phyloP scores from a whole-genome alignment of 2,888 invertebrate species.

The Cyclophora punctaria region DNA sequence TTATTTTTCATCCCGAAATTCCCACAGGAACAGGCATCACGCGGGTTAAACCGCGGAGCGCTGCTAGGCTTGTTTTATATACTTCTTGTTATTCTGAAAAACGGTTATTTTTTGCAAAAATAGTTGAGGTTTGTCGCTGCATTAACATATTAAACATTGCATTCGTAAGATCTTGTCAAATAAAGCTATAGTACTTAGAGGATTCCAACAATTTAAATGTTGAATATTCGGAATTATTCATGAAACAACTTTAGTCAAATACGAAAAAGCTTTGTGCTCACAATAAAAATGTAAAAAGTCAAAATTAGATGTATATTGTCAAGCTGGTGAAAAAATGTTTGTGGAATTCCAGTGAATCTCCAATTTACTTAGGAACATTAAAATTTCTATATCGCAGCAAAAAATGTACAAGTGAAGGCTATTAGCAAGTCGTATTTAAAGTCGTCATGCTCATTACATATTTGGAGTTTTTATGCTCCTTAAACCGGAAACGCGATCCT shows the following conservation, averaged over 20 bases:
- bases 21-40: too few species aligned
- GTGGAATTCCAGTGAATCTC: slow-evolving; percentile 31
- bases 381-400: slow-evolving; percentile 36
- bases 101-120: too few species aligned
- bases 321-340: slow-evolving; percentile 30
- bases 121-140: too few species aligned
- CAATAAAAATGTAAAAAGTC: slow-evolving; percentile 24
- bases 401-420: slow-evolving; percentile 30
- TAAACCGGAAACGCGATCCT: neutral
- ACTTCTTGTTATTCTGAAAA: too few species aligned
- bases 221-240: slow-evolving; percentile 18
- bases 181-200: neutral
- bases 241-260: slow-evolving; percentile 22
- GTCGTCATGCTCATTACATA: slow-evolving; percentile 29
- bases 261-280: slow-evolving; percentile 24
- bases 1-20: too few species aligned
- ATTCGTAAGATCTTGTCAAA: neutral
- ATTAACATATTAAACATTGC: neutral
- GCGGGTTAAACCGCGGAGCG: too few species aligned
- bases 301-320: slow-evolving; percentile 27
- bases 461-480: slow-evolving; percentile 21
- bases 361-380: slow-evolving; percentile 43
- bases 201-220: slow-evolving; percentile 15
- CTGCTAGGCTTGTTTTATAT: too few species aligned
- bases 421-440: slow-evolving; percentile 26